A percentile compares a stretch with the other conserved stretches of the same genome.
Evolutionary conservation across 2,113 vertebrate genomes (phyloP).

Genomic region (Mellivora capensis): DNA sequence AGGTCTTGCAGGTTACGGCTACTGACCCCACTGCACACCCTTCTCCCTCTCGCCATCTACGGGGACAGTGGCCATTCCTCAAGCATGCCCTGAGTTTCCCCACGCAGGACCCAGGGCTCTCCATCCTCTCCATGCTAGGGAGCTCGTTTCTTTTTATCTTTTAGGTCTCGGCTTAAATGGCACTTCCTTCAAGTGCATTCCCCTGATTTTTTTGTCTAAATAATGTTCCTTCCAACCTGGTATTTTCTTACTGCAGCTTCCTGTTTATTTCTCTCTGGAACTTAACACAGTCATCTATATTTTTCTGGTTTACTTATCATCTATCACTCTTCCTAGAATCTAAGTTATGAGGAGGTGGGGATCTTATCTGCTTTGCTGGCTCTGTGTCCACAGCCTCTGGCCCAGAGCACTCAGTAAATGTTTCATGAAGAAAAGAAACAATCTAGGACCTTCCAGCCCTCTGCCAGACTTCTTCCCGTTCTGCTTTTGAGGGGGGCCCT

Average conservation of each 20-base stretch:
- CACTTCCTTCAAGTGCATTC: not conserved
- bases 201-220: not conserved
- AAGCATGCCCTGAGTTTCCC: not conserved
- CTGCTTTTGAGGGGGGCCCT: not conserved
- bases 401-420: not conserved
- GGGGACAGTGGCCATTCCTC: not conserved
- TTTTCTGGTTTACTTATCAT: not conserved
- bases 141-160: not conserved
- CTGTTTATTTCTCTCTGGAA: not conserved
- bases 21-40: not conserved
- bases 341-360: not conserved
- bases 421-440: not conserved
- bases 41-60: not conserved
- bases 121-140: not conserved
- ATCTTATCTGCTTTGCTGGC: not conserved
- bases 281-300: not conserved
- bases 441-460: not conserved
- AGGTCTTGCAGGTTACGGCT: not conserved
- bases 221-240: not conserved
- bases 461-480: not conserved
- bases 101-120: not conserved
- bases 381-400: not conserved
- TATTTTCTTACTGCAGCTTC: not conserved
- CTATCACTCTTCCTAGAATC: not conserved
- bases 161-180: not conserved